Percentiles rank a stretch among this genome's conserved stretches.
phyloP scores from a whole-genome alignment of 2,113 vertebrate species.

The Plectropomus leopardus region DNA sequence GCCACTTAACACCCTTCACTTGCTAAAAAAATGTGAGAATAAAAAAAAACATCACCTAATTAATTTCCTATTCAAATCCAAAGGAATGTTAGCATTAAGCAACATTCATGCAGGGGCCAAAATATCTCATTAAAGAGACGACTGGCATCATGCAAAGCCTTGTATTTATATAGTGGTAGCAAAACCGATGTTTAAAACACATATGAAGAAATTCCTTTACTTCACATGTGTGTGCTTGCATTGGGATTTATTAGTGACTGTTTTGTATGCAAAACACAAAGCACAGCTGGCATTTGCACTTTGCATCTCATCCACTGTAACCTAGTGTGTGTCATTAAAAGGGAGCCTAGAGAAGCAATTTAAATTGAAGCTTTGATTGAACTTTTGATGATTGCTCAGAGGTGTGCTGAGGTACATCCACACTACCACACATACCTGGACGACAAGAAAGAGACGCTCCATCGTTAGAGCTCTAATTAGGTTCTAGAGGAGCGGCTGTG shows the following conservation, averaged over 20 bases:
- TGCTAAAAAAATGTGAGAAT: slow-evolving; percentile 4
- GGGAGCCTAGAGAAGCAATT: slow-evolving; percentile 31
- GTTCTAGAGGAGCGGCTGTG: slow-evolving; percentile 53
- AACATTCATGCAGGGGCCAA: slow-evolving; percentile 18
- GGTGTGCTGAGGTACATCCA: slow-evolving; percentile 45
- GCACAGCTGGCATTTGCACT: slow-evolving; percentile 28
- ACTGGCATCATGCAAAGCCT: not conserved
- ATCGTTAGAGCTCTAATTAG: slow-evolving; percentile 77
- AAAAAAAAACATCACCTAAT: slow-evolving; percentile 29
- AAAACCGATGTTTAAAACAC: not conserved
- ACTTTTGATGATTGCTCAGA: slow-evolving; percentile 62
- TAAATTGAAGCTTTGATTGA: slow-evolving; percentile 54
- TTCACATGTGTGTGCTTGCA: not conserved
- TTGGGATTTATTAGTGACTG: slow-evolving; percentile 24
- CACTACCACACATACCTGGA: slow-evolving; percentile 53
- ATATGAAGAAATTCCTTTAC: slow-evolving; percentile 9
- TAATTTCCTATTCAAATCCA: slow-evolving; percentile 6
- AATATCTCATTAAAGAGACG: slow-evolving; percentile 7
- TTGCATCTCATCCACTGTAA: slow-evolving; percentile 19
- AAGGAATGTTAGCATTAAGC: slow-evolving; percentile 10
- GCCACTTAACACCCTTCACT: slow-evolving; percentile 28
- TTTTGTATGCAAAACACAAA: slow-evolving; percentile 31
- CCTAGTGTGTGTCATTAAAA: slow-evolving; percentile 47
- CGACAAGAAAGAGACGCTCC: slow-evolving; percentile 41
- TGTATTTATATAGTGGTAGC: not conserved